A percentile compares a stretch with the other conserved stretches of the same genome.
Conservation (phyloP, 2,797 vertebrate genomes). For the Microchirus variegatus region DNA sequence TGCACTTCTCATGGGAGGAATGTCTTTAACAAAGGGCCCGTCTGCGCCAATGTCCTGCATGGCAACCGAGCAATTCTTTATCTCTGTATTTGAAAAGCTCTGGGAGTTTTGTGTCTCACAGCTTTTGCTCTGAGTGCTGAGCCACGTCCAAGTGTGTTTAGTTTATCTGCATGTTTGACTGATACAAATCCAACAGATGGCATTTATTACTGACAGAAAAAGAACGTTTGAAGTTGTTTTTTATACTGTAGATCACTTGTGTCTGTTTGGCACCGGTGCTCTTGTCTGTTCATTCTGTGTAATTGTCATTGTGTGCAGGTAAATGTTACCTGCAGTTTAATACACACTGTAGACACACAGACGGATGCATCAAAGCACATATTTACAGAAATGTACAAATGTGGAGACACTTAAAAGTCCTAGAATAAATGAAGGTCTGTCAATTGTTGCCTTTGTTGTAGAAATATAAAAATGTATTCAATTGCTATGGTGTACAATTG, state of each 20-base stretch:
- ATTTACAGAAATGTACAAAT: not conserved
- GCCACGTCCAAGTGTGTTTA: not conserved
- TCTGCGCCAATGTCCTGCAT: slow-evolving; percentile 50
- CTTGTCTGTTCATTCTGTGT: not conserved
- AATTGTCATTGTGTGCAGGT: not conserved
- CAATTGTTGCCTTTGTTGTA: not conserved
- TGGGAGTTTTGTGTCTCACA: slow-evolving; percentile 41
- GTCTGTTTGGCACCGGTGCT: not conserved
- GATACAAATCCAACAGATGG: not conserved
- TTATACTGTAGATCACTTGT: not conserved
- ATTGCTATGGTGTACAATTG: no score
- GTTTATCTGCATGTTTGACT: slow-evolving; percentile 8
- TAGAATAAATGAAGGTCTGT: not conserved
- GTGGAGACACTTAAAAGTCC: no score
- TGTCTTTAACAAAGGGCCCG: slow-evolving; percentile 63
- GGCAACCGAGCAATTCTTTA: slow-evolving; percentile 27
- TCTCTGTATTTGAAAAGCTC: slow-evolving; percentile 48
- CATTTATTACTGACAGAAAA: not conserved
- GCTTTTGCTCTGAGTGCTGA: slow-evolving; percentile 24
- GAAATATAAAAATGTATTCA: no score
- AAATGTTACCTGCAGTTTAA: not conserved
- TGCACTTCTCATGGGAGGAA: slow-evolving; percentile 46
- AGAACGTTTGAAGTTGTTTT: not conserved
- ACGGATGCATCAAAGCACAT: not conserved
- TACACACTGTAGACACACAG: no score